Base-by-base conservation (phyloP, 1,140 invertebrate genomes). In the Listronotus bonariensis region DNA sequence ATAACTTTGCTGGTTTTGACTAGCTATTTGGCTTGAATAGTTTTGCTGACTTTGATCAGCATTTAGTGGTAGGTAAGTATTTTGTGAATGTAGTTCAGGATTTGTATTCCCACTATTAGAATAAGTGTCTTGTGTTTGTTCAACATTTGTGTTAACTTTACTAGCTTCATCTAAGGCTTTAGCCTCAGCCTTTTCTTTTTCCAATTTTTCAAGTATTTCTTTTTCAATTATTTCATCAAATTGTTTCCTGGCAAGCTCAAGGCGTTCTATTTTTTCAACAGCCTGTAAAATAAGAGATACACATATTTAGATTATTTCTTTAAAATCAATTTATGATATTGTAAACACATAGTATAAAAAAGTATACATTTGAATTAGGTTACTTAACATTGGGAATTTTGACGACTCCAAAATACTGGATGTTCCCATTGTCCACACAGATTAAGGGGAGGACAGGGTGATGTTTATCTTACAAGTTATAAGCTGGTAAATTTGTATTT, bases 181-280 rank as follows among this genome's bases (percentile, higher is more conserved):
- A 81, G 83, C 1, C 84, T 81, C 49, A 76, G 82, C 63, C 85
- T 36, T 80, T 79, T 65, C 79, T 80, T 42, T 78, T 74, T 41
- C 54, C 12, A 56, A 15, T 26, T 53, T 80, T 2, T 80, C 73
- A 79, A 80, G 73, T 26, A 14, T 42, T 80, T 78, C 78, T 78
- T 81, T 53, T 77, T 78, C 82, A 80, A 81, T 78, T 42, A 70
- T 84, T 79, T 80, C 78, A 55, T 80, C 77, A 15, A 66, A 65
- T 45, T 76, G 59, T 60, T 70, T 49, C 63, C 68, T 69, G n/a
- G 65, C 65, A 64, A 77, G 67, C 17, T 71, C 85, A 42, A 89
- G 74, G 36, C 86, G 82, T 60, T 83, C 75, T 61, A 81, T 78
- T 62, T 85, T 78, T 36, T 84, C 83, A 69, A 86, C 83, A 57